phyloP scores from a whole-genome alignment of 2,113 vertebrate genomes.

The Centrocercus urophasianus region DNA sequence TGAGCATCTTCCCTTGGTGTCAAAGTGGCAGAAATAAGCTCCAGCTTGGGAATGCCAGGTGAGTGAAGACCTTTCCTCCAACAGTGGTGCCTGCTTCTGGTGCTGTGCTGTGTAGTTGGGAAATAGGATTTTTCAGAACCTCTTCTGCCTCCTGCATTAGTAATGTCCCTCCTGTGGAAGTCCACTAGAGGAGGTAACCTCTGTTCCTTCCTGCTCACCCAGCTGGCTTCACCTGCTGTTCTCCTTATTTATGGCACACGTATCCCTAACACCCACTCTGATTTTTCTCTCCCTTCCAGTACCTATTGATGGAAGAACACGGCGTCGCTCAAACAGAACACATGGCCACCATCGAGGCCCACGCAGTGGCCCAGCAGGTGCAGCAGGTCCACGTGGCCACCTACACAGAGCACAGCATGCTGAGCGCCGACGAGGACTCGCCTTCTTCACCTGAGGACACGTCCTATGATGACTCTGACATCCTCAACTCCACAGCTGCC shows the following conservation, averaged over 20 bases:
- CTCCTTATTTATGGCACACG: accelerated
- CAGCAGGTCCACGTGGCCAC: conserved; percentile 94
- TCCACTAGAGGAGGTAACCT: background rate
- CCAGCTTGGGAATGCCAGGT: background rate
- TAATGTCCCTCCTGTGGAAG: accelerated
- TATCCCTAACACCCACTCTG: background rate
- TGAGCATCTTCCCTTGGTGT: background rate
- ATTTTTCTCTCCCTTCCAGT: conserved; percentile 18
- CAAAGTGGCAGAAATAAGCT: background rate
- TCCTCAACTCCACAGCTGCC: conserved; percentile 94
- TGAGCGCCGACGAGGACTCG: conserved; percentile 95
- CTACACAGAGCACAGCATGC: conserved; percentile 92
- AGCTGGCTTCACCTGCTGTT: background rate
- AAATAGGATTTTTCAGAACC: background rate
- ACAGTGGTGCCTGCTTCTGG: background rate
- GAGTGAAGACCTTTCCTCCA: background rate
- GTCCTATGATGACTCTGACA: conserved; percentile 96
- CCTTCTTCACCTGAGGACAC: conserved; percentile 96
- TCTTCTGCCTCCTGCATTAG: background rate
- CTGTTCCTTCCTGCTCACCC: background rate
- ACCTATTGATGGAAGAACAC: conserved; percentile 92
- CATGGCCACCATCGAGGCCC: conserved; percentile 97
- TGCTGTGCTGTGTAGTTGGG: accelerated
- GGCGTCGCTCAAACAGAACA: conserved; percentile 88
- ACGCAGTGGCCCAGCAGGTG: conserved; percentile 92